phyloP scores from a whole-genome alignment of 2,888 invertebrate species.

The Gandaritis pyraliata region DNA sequence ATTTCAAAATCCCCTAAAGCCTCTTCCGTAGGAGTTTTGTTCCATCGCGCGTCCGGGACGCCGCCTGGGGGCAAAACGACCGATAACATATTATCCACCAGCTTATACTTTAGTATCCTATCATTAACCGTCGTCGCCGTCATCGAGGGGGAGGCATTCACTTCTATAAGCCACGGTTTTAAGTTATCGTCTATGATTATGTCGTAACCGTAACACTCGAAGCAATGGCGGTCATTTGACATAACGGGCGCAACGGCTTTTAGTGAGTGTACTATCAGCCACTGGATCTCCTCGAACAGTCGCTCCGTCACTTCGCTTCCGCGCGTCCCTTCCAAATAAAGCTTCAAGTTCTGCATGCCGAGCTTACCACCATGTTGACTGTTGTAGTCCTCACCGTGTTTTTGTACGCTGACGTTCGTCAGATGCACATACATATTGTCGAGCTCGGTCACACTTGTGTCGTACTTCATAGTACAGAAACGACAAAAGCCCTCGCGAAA shows the following conservation, averaged over 20 bases:
- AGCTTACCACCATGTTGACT: constrained; percentile 97
- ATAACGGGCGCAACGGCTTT: constrained; percentile 96
- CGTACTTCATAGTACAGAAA: constrained; percentile 97
- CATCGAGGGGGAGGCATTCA: constrained; percentile 96
- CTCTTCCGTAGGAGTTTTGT: constrained; percentile 89
- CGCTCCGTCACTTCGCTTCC: constrained; percentile 94
- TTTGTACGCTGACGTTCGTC: constrained; percentile 98
- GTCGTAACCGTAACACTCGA: constrained; percentile 97
- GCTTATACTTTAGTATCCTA: constrained; percentile 95
- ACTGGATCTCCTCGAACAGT: constrained; percentile 93
- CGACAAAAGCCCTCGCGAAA: constrained; percentile 96
- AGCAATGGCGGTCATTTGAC: constrained; percentile 95
- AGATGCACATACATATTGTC: constrained; percentile 97
- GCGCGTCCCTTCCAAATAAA: constrained; percentile 95
- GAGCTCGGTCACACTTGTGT: constrained; percentile 92
- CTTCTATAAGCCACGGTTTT: constrained; percentile 96
- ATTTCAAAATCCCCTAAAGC: constrained; percentile 92
- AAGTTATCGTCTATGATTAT: constrained; percentile 96
- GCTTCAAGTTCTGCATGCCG: constrained; percentile 93
- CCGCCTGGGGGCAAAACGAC: constrained; percentile 94
- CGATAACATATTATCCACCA: constrained; percentile 95
- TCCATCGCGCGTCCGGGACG: constrained; percentile 93
- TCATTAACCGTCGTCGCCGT: constrained; percentile 97
- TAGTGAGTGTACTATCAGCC: constrained; percentile 95
- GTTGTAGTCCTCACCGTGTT: constrained; percentile 96